These are phyloP conservation scores for Camponotus floridanus DNA, from an alignment of 1,140 invertebrate genomes.

Conservation along the genomic window DNA sequence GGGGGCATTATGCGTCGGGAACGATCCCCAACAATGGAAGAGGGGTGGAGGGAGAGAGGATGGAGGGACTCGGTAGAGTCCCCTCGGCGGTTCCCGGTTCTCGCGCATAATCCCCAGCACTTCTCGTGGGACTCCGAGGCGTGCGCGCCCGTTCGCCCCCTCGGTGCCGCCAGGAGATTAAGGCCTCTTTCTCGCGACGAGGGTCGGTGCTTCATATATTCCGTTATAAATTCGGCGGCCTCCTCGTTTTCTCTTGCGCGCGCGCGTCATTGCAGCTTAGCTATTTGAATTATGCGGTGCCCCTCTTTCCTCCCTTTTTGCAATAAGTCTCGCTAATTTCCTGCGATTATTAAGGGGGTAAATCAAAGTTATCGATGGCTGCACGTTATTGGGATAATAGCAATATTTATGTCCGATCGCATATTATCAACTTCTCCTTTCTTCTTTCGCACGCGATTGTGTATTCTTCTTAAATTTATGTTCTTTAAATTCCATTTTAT, in stretches of 20 bases:
- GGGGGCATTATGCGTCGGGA: slow-evolving; percentile 54
- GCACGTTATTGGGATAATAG: slow-evolving; percentile 20
- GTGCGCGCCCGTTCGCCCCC: slow-evolving; percentile 24
- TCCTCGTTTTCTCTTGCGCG: slow-evolving; percentile 44
- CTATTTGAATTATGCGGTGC: background rate
- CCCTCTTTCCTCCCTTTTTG: background rate
- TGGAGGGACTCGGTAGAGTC: slow-evolving; percentile 22
- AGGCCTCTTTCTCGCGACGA: slow-evolving; percentile 46
- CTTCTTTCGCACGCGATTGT: background rate
- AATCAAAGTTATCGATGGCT: slow-evolving; percentile 31
- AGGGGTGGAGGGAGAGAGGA: too few relatives aligned
- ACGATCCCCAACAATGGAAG: slow-evolving; percentile 45
- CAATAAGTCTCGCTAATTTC: slow-evolving; percentile 13
- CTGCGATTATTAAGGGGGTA: slow-evolving; percentile 34
- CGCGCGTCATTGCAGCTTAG: slow-evolving; percentile 35
- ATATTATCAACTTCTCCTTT: background rate
- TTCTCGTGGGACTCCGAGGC: slow-evolving; percentile 30
- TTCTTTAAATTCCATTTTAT: background rate
- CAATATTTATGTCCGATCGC: slow-evolving; percentile 12
- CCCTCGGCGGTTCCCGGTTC: slow-evolving; percentile 30
- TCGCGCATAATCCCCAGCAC: slow-evolving; percentile 53
- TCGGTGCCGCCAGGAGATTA: slow-evolving; percentile 37
- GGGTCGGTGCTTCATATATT: slow-evolving; percentile 62
- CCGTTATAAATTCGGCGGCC: slow-evolving; percentile 73
- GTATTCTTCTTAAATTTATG: background rate